These are phyloP conservation scores for Kryptolebias ocellatus DNA, from an alignment of 2,797 vertebrate genomes.

Conservation along the genomic window DNA sequence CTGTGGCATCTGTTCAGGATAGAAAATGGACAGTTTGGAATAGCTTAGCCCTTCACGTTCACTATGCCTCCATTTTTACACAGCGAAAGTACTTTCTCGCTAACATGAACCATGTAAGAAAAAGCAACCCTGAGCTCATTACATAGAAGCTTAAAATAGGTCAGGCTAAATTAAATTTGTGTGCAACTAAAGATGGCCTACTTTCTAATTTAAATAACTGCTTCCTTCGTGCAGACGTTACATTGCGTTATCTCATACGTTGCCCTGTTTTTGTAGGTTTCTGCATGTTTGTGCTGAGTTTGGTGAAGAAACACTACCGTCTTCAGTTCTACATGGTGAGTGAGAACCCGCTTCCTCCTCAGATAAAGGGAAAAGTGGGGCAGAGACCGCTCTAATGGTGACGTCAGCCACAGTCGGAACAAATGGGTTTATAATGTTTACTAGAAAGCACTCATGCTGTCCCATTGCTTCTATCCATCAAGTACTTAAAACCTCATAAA, in stretches of 20 bases:
- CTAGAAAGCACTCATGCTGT: background rate
- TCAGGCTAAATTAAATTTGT: conserved; percentile 45
- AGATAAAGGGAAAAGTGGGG: conserved; percentile 24
- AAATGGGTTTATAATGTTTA: background rate
- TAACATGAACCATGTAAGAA: conserved; percentile 3
- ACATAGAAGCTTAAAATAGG: conserved; percentile 42
- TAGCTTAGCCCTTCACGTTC: background rate
- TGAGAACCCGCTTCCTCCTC: background rate
- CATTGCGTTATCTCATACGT: background rate
- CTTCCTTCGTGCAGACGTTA: background rate
- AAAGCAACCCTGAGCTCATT: background rate
- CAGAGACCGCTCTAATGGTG: background rate
- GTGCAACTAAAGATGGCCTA: conserved; percentile 33
- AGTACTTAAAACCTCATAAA: background rate
- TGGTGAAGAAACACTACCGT: conserved; percentile 99
- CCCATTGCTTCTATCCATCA: background rate
- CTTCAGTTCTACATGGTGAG: conserved; percentile 99
- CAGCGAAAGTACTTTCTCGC: background rate
- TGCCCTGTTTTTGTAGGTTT: conserved; percentile 82
- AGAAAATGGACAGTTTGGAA: background rate
- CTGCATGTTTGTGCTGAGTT: conserved; percentile 98
- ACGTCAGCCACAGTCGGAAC: background rate
- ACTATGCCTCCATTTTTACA: background rate
- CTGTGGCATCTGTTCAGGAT: background rate
- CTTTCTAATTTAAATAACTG: conserved; percentile 27